Evolutionary conservation across 2,888 invertebrate genomes (phyloP).

Genomic region (Odontocerum albicorne): DNA sequence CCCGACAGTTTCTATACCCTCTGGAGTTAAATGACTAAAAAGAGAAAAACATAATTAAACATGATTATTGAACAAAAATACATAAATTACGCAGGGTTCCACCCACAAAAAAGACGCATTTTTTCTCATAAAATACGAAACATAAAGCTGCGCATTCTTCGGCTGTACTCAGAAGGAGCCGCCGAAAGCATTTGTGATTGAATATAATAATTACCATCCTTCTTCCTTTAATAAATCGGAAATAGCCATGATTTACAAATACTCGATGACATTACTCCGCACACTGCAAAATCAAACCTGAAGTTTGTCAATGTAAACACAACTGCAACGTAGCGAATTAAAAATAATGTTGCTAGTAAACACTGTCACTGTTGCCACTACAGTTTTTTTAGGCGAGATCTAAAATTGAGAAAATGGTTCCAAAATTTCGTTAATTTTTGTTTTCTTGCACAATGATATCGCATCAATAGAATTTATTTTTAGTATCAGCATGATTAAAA

Average conservation of each 20-base stretch:
- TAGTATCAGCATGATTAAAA: too few relatives aligned
- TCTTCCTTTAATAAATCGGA: conserved; percentile 64
- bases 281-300: conserved; percentile 46
- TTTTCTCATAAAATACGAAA: too few relatives aligned
- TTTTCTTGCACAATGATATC: too few relatives aligned
- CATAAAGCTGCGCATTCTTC: too few relatives aligned
- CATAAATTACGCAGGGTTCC: conserved; percentile 20
- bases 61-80: conserved; percentile 14
- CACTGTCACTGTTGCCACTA: too few relatives aligned
- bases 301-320: conserved; percentile 28
- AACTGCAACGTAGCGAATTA: conserved; percentile 10
- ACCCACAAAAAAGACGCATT: conserved; percentile 21
- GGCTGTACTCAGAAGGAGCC: too few relatives aligned
- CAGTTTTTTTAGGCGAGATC: too few relatives aligned
- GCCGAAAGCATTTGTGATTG: background rate
- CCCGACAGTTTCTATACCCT: conserved; percentile 67
- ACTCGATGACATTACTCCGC: conserved; percentile 48
- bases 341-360: conserved; percentile 10
- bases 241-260: conserved; percentile 58
- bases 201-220: conserved; percentile 61
- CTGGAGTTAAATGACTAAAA: conserved; percentile 72
- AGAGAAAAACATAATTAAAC: conserved; percentile 38
- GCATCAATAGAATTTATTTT: too few relatives aligned
- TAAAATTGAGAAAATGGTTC: too few relatives aligned
- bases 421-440: too few relatives aligned